Conservation (phyloP, 2,113 vertebrate genomes). For the Poeciliopsis occidentalis region DNA sequence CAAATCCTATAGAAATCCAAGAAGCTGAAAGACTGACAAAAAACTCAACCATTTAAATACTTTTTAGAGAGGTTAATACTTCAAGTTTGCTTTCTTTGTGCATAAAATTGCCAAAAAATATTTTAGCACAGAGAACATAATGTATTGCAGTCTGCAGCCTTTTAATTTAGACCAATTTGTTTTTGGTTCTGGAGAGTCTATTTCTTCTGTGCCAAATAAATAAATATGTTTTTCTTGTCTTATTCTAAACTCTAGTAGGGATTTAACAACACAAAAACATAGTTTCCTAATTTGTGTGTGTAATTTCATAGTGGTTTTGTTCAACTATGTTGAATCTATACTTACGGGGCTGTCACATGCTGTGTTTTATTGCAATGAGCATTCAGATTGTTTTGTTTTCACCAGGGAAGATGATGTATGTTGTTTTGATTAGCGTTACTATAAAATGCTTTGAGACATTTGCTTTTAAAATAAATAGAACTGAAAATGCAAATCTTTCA, state of each 20-base stretch:
- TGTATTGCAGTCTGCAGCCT: too few species aligned
- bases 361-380: neutral
- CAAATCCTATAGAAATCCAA: conserved; percentile 1
- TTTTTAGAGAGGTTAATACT: conserved; percentile 11
- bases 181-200: neutral
- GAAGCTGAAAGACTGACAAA: neutral
- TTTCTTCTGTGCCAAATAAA: neutral
- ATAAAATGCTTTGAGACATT: neutral
- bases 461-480: neutral
- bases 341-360: neutral
- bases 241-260: neutral
- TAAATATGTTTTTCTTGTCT: neutral
- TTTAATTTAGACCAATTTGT: neutral
- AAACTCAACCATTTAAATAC: neutral
- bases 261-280: neutral
- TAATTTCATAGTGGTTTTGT: neutral
- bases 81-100: conserved; percentile 23
- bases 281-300: neutral
- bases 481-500: neutral
- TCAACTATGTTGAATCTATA: neutral
- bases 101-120: neutral
- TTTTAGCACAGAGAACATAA: neutral
- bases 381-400: neutral
- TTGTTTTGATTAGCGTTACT: neutral
- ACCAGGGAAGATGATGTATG: neutral